These are phyloP conservation scores for Sebastes miniatus DNA, from an alignment of 2,797 vertebrate species.

Conservation along the genomic window DNA sequence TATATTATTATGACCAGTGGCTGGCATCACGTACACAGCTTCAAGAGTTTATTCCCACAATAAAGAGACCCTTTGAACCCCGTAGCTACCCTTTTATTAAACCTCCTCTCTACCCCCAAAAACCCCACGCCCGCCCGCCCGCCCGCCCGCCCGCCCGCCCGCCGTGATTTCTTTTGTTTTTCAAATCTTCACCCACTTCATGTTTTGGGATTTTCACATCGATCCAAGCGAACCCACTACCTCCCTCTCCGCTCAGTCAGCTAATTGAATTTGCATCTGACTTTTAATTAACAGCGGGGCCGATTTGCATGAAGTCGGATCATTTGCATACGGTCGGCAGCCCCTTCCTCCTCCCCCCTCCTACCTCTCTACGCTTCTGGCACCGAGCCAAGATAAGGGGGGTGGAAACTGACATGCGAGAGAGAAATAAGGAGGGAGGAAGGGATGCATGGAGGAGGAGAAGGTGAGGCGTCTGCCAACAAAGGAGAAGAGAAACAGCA, in stretches of 20 bases:
- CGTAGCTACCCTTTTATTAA: not conserved
- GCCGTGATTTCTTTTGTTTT: constrained; percentile 30
- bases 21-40: not conserved
- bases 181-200: not conserved
- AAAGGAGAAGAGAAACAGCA: constrained; percentile 48
- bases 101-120: not conserved
- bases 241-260: constrained; percentile 39
- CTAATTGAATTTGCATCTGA: constrained; percentile 78
- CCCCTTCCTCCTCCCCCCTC: constrained; percentile 26
- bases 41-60: not conserved
- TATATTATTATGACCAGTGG: not conserved
- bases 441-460: constrained; percentile 35
- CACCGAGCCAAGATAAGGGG: constrained; percentile 67
- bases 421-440: constrained; percentile 8
- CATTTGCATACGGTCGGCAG: constrained; percentile 68
- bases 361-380: constrained; percentile 74
- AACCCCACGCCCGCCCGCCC: too few relatives aligned
- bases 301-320: constrained; percentile 65
- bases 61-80: constrained; percentile 8
- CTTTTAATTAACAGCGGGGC: constrained; percentile 77
- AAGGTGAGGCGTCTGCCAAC: constrained; percentile 50
- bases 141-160: too few relatives aligned
- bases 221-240: constrained; percentile 8
- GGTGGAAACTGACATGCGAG: constrained; percentile 42
- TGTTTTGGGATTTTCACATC: constrained; percentile 12